Evolutionary conservation across 2,888 invertebrate species (phyloP), one percentile per base, ranked within the genome.

Genomic region (Escarpia spicata): DNA sequence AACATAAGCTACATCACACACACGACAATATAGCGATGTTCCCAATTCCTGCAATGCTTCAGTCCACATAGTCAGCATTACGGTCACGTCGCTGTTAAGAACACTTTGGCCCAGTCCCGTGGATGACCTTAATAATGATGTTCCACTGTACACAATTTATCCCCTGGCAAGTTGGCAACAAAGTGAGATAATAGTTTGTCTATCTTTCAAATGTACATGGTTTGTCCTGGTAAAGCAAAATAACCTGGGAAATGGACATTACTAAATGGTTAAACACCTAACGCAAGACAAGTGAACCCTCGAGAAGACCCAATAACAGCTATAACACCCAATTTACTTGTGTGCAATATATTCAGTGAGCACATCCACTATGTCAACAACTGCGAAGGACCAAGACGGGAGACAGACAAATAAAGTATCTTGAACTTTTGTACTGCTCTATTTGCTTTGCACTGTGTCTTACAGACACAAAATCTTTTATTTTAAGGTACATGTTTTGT

Each of bases 381-480:
- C n/a, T 3, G 75, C 19, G 19, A 26, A 75, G 75, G 19, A 75
- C 75, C 3, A 6, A n/a, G 75, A 75, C 75, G 3, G 19, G 26
- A 75, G 75, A 75, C 26, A 75, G 75, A 75, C 75, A 75, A 75
- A 75, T 26, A 75, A 75, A 19, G 75, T n/a, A 75, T 75, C 75
- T 75, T 75, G 75, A 75, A 75, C 75, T 75, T 75, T 75, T 75
- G 75, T 75, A 75, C 75, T 75, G 75, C 75, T n/a, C 75, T 75
- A 75, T 75, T 75, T 75, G 75, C 75, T 75, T 75, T 75, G 75
- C 26, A 4, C 19, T 19, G 75, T 26, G 75, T 6, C 75, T 75
- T 75, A 60, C 60, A 75, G 75, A 75, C 75, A 75, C 75, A 75
- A 75, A 26, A n/a, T 75, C n/a, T 6, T n/a, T 75, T 75, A 75